Evolutionary conservation across 2,797 vertebrate species (phyloP).

Genomic region (Alcedo quadribrachys): DNA sequence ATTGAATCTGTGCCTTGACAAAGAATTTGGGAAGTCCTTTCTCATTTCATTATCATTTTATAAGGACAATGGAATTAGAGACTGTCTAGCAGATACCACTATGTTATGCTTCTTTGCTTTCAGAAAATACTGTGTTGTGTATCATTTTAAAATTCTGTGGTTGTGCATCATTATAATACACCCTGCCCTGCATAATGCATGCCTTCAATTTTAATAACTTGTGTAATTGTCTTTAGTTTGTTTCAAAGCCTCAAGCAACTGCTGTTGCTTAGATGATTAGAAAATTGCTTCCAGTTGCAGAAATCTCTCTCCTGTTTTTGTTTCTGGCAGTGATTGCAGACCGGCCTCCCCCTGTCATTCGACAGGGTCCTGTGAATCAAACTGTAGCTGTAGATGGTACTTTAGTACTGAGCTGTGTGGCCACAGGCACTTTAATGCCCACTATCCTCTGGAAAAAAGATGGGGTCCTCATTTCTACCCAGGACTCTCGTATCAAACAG

Average conservation of each 20-base stretch:
- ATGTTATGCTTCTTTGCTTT: background rate
- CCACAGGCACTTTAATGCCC: slow-evolving; percentile 88
- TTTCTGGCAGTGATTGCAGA: slow-evolving; percentile 89
- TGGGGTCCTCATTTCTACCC: slow-evolving; percentile 88
- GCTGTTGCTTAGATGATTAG: slow-evolving; percentile 87
- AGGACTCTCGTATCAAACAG: slow-evolving; percentile 95
- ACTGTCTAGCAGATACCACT: background rate
- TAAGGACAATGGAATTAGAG: background rate
- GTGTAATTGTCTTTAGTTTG: slow-evolving; percentile 86
- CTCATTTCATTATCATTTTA: background rate
- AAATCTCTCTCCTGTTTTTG: slow-evolving; percentile 82
- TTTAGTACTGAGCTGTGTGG: slow-evolving; percentile 88
- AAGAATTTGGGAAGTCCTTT: background rate
- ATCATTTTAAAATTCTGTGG: slow-evolving; percentile 55
- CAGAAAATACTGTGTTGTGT: background rate
- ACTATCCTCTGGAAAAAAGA: slow-evolving; percentile 97
- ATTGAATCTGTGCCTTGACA: background rate
- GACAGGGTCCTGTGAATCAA: slow-evolving; percentile 95
- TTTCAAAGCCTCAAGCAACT: slow-evolving; percentile 82
- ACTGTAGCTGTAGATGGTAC: slow-evolving; percentile 95
- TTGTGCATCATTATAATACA: slow-evolving; percentile 1
- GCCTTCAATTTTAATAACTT: slow-evolving; percentile 76
- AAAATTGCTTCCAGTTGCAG: slow-evolving; percentile 91
- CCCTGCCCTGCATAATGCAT: slow-evolving; percentile 50
- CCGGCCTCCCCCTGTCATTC: slow-evolving; percentile 94